phyloP scores from a whole-genome alignment of 1,140 invertebrate species.

The Vanessa atalanta region DNA sequence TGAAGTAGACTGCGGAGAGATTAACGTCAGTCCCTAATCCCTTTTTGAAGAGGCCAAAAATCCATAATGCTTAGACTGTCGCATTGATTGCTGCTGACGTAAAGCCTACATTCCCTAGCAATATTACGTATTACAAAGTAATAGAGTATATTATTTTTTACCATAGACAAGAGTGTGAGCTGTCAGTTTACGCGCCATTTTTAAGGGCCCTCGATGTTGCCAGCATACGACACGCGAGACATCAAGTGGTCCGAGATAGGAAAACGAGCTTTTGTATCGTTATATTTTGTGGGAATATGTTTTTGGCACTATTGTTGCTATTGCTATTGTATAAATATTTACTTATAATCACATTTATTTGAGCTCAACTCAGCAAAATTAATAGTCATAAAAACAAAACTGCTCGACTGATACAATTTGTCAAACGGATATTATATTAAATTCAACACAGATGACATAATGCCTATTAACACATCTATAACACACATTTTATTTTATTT shows the following conservation, averaged over 20 bases:
- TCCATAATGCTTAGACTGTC: constrained; percentile 24
- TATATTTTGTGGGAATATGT: constrained; percentile 42
- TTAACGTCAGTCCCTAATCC: constrained; percentile 46
- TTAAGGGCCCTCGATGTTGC: constrained; percentile 66
- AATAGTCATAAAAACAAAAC: background rate
- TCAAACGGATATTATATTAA: background rate
- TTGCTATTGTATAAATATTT: constrained; percentile 14
- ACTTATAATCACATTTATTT: background rate
- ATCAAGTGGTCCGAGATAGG: constrained; percentile 55
- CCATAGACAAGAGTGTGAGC: constrained; percentile 36
- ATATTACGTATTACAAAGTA: background rate
- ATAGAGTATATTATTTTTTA: constrained; percentile 27
- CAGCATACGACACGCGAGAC: constrained; percentile 66
- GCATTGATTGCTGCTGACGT: constrained; percentile 30
- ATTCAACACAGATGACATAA: no score
- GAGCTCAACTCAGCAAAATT: background rate
- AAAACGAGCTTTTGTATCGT: constrained; percentile 40
- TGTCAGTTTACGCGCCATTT: constrained; percentile 67
- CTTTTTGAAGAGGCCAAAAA: constrained; percentile 42
- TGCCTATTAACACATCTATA: no score
- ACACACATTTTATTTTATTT: no score
- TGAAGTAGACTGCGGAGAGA: constrained; percentile 38
- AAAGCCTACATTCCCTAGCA: constrained; percentile 12
- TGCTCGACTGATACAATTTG: background rate
- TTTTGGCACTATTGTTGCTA: constrained; percentile 38